Evolutionary conservation across 2,888 invertebrate species (phyloP).

Genomic region (Ariolimax columbianus): DNA sequence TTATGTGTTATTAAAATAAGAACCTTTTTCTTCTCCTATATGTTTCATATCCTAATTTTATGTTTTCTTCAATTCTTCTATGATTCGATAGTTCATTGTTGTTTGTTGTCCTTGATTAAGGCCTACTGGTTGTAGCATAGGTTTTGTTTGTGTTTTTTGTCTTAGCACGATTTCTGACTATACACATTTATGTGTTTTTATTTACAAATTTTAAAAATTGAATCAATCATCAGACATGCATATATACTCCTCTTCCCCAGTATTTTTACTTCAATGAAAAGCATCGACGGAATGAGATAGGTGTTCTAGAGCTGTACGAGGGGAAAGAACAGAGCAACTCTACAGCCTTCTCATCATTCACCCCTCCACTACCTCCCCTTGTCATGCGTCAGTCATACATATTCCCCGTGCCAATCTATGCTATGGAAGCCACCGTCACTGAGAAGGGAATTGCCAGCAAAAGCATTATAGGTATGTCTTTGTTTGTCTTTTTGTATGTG

Average conservation of each 20-base stretch:
- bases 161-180: too few species aligned
- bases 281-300: slow-evolving; percentile 93
- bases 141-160: too few species aligned
- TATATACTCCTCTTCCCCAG: slow-evolving; percentile 64
- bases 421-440: slow-evolving; percentile 92
- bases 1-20: too few species aligned
- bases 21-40: too few species aligned
- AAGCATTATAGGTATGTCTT: slow-evolving; percentile 86
- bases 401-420: slow-evolving; percentile 87
- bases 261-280: slow-evolving; percentile 96
- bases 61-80: too few species aligned
- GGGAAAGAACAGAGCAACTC: slow-evolving; percentile 91
- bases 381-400: slow-evolving; percentile 93
- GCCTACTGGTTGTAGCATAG: too few species aligned
- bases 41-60: too few species aligned
- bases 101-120: too few species aligned
- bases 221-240: background rate
- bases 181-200: too few species aligned
- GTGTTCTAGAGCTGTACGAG: slow-evolving; percentile 95
- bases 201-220: too few species aligned
- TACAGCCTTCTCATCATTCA: slow-evolving; percentile 90
- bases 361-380: slow-evolving; percentile 83
- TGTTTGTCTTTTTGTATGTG: background rate
- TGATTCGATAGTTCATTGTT: too few species aligned
- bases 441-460: slow-evolving; percentile 94